Evolutionary conservation across 64 coral and sea anemone species (phyloP).

Genomic region (Dendronephthya gigantea): DNA sequence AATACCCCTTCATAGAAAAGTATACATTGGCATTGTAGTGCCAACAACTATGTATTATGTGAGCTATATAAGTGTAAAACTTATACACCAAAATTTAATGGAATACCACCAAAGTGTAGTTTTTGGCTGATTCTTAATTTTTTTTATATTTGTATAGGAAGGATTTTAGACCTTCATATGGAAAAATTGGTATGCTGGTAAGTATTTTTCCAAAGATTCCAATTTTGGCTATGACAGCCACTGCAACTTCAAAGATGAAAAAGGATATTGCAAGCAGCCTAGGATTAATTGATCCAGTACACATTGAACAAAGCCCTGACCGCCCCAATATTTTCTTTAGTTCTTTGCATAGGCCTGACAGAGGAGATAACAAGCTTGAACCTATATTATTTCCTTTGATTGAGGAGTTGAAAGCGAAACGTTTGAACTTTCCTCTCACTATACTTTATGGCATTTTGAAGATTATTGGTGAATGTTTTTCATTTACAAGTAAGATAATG

Average conservation of each 20-base stretch:
- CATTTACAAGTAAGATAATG: neutral
- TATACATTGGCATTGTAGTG: neutral
- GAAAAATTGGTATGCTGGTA: constrained; percentile 17
- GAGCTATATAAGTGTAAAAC: neutral
- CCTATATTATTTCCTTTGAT: neutral
- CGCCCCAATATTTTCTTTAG: constrained; percentile 36
- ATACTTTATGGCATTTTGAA: neutral
- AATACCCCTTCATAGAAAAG: neutral
- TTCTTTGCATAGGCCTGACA: constrained; percentile 1
- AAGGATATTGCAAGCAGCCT: neutral
- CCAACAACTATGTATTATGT: neutral
- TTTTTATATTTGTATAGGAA: constrained; percentile 5
- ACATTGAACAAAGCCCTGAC: constrained; percentile 32
- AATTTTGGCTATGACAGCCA: constrained; percentile 35
- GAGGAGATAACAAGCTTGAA: neutral
- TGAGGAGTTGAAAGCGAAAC: neutral
- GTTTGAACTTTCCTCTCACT: neutral
- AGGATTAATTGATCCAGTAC: constrained; percentile 6
- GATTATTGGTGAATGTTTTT: neutral
- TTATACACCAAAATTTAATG: too few species aligned
- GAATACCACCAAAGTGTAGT: too few species aligned
- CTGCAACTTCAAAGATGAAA: constrained; percentile 30
- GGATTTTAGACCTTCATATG: constrained; percentile 41
- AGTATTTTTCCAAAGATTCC: constrained; percentile 32
- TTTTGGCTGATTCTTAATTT: too few species aligned